Evolutionary conservation across 2,113 vertebrate species (phyloP).

Genomic region (Heterotis niloticus): DNA sequence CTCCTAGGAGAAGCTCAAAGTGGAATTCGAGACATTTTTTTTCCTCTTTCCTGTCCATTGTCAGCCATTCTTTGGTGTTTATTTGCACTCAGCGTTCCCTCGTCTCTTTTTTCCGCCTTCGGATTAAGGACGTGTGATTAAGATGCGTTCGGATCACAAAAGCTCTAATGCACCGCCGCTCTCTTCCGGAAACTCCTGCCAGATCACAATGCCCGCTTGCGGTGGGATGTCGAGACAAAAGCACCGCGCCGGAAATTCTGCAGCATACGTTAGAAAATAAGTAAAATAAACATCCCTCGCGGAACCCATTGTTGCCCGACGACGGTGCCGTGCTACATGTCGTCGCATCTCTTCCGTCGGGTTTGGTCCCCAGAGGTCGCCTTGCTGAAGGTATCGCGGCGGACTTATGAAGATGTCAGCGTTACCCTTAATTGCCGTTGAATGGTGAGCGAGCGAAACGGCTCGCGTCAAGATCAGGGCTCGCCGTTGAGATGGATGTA

Average conservation of each 20-base stretch:
- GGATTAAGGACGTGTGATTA: neutral
- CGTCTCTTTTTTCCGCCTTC: neutral
- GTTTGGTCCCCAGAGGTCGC: constrained; percentile 25
- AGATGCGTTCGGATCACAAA: neutral
- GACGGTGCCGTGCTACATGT: constrained; percentile 20
- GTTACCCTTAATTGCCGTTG: constrained; percentile 31
- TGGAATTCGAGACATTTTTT: neutral
- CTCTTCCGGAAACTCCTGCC: neutral
- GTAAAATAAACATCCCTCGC: neutral
- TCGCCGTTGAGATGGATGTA: constrained; percentile 17
- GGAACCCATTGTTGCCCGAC: constrained; percentile 17
- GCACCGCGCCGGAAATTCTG: no score
- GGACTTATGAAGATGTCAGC: constrained; percentile 33
- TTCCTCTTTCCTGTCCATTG: neutral
- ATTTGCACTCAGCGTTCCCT: neutral
- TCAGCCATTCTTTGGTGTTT: neutral
- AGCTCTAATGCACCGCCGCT: neutral
- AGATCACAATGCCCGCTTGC: neutral
- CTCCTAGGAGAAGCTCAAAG: constrained; percentile 23
- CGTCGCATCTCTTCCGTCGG: constrained; percentile 26
- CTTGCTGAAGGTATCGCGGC: constrained; percentile 24
- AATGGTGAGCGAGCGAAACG: constrained; percentile 28
- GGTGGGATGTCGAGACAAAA: no score
- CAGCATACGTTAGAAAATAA: no score
- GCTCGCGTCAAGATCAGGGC: constrained; percentile 15